These are phyloP conservation scores for Kryptopterus vitreolus DNA, from an alignment of 2,797 vertebrate genomes.

Conservation along the genomic window DNA sequence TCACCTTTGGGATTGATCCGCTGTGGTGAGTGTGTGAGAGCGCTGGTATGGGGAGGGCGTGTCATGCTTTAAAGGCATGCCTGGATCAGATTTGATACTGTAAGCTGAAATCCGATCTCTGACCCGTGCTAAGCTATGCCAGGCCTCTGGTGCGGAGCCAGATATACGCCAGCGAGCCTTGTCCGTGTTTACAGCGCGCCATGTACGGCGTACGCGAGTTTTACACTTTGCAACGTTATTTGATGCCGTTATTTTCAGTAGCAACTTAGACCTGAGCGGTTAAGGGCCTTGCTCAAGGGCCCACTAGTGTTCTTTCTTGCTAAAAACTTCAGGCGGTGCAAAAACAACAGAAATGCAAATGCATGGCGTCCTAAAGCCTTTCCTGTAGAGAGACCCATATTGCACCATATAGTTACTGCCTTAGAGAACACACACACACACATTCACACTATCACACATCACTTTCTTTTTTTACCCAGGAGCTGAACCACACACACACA, in stretches of 20 bases:
- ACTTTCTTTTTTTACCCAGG: too few species aligned
- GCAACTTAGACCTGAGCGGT: too few species aligned
- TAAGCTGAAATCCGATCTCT: constrained; percentile 47
- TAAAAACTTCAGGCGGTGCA: neutral
- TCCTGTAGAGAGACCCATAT: constrained; percentile 24
- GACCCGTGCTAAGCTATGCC: constrained; percentile 23
- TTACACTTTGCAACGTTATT: too few species aligned
- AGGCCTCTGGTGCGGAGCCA: constrained; percentile 3
- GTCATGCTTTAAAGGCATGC: constrained; percentile 5
- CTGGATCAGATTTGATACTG: constrained; percentile 44
- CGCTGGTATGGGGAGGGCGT: constrained; percentile 6
- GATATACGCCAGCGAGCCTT: constrained; percentile 6
- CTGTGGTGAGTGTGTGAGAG: neutral
- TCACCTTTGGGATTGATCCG: neutral
- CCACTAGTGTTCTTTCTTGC: too few species aligned
- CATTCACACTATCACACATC: neutral
- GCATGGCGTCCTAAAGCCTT: neutral
- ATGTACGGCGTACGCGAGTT: too few species aligned
- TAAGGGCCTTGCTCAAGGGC: too few species aligned
- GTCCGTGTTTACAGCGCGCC: constrained; percentile 22
- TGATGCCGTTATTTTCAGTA: too few species aligned
- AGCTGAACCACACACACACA: neutral
- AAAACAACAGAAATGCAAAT: neutral
- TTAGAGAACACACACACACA: neutral
- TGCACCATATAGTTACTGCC: constrained; percentile 5